Conservation (phyloP, 92 coral and sea anemone species). For the Epizoanthus stellaris region DNA sequence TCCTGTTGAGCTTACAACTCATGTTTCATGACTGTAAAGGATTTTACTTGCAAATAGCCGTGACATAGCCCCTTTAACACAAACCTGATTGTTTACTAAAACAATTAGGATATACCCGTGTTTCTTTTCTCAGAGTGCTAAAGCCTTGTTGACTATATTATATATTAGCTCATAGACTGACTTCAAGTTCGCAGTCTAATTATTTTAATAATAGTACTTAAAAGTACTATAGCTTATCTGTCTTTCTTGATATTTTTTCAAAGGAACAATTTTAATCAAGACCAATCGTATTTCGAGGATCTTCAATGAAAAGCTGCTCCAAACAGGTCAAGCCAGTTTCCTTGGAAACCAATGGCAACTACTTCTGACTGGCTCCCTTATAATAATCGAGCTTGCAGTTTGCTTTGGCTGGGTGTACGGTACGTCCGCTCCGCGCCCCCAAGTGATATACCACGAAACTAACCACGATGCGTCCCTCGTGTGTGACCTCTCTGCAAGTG, state of each 20-base stretch:
- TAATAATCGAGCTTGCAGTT: constrained; percentile 56
- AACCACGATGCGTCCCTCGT: constrained; percentile 62
- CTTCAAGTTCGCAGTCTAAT: no score
- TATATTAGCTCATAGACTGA: background rate
- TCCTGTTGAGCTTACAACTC: no score
- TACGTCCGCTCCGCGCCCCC: constrained; percentile 46
- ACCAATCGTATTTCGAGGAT: constrained; percentile 86
- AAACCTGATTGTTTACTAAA: no score
- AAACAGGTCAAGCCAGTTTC: constrained; percentile 64
- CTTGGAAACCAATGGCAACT: constrained; percentile 77
- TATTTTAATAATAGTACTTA: background rate
- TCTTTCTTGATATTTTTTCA: background rate
- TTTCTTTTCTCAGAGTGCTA: background rate
- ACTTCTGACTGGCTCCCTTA: constrained; percentile 62
- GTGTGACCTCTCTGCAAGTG: constrained; percentile 63
- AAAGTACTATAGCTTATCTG: background rate
- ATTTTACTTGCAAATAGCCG: no score
- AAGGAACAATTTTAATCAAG: constrained; percentile 75
- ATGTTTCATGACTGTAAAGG: no score
- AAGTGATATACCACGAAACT: constrained; percentile 49
- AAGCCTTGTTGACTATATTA: background rate
- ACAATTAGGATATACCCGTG: background rate
- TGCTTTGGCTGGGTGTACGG: constrained; percentile 70
- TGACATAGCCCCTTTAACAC: no score
- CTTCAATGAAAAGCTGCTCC: constrained; percentile 80